Conservation (phyloP, 2,113 vertebrate genomes). For the Lucifuga dentata region DNA sequence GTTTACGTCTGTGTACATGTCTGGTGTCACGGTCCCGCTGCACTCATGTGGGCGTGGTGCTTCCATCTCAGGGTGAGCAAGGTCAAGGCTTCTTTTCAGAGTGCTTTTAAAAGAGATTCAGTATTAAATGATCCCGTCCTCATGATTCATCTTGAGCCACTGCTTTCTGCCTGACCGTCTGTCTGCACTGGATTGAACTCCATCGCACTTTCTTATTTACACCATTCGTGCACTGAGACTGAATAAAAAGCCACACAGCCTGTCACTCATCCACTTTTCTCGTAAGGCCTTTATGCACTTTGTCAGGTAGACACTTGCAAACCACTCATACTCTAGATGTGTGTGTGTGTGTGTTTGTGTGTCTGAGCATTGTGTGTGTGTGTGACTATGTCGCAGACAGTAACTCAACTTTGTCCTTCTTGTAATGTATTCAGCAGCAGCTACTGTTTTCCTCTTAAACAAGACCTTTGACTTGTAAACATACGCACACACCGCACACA, state of each 20-base stretch:
- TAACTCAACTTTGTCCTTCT: not conserved
- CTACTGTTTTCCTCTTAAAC: not conserved
- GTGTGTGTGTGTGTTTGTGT: not conserved
- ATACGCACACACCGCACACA: too few species aligned
- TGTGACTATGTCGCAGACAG: not conserved
- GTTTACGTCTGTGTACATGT: slow-evolving; percentile 3
- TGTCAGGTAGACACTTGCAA: too few species aligned
- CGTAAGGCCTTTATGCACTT: too few species aligned
- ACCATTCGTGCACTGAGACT: not conserved
- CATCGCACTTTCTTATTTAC: slow-evolving; percentile 4
- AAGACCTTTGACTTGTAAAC: too few species aligned
- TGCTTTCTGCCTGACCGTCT: slow-evolving; percentile 3
- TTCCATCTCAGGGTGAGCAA: slow-evolving; percentile 43
- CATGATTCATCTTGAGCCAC: not conserved
- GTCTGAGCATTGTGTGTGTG: not conserved
- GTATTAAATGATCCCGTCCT: slow-evolving; percentile 61
- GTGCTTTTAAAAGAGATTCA: slow-evolving; percentile 41
- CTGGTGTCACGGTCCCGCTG: too few species aligned
- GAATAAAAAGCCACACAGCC: slow-evolving; percentile 1
- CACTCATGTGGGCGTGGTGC: slow-evolving; percentile 17
- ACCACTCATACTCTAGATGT: too few species aligned
- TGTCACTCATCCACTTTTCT: too few species aligned
- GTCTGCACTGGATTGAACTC: slow-evolving; percentile 21
- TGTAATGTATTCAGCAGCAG: slow-evolving; percentile 17
- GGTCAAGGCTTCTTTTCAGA: slow-evolving; percentile 54